Evolutionary conservation across 1,140 invertebrate species (phyloP), one percentile per base, ranked within the genome.

Genomic region (Drosophila ficusphila): DNA sequence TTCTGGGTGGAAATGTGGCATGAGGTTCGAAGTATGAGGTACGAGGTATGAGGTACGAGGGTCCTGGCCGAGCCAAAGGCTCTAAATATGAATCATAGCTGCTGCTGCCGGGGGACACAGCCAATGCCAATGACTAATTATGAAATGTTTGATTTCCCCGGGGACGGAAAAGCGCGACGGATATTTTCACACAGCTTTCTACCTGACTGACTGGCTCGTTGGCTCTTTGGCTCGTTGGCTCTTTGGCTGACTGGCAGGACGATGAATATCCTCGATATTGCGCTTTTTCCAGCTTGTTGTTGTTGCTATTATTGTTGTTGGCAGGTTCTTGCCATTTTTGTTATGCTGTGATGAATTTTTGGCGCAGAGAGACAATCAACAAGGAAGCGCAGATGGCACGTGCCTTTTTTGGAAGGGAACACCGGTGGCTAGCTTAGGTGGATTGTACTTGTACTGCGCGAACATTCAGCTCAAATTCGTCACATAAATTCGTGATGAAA

Each of bases 121-220:
- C 51, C 78, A 75, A 67, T 86, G 78, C 88, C 82, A 90, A 85
- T 85, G 82, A 90, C 89, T 90, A 90, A 90, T 90, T 90, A 90
- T 90, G 83, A 89, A 90, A 90, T 90, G 79, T 90, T 90, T 90
- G 88, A 90, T 90, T 90, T 90, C 89, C 89, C 88, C 51, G 52
- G 82, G 69, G 71, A 86, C 52, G 46, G 21, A 81, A 79, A 77
- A 49, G 44, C 81, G 76, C 81, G 76, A 79, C 81, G 81, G 68
- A 85, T 76, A 86, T 86, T 85, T 73, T 75, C 74, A 73, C 62
- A 72, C 60, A 57, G 58, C 72, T 64, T 62, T 64, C 39, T 61
- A 74, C 71, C 71, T 74, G 58, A 33, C 48, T 52, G 21, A 19
- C 60, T 33, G 38, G 38, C 29, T n/a, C n/a, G n/a, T n/a, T n/a